These are phyloP conservation scores for Martes martes DNA, from an alignment of 2,113 vertebrate species.

Conservation along the genomic window DNA sequence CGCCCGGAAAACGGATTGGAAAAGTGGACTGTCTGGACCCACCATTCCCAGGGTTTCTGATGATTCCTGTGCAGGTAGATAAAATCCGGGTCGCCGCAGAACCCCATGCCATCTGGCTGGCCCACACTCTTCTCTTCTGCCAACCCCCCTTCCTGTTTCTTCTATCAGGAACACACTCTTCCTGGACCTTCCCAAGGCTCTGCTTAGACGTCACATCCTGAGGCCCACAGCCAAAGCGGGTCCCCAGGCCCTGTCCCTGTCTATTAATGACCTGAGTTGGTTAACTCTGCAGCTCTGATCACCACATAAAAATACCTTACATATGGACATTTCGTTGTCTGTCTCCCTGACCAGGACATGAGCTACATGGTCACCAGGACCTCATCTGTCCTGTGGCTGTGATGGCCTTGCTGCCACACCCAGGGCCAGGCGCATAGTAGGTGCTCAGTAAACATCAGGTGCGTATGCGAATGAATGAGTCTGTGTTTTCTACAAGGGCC, in stretches of 20 bases:
- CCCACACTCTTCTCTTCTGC: background rate
- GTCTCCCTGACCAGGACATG: background rate
- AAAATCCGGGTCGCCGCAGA: fast-evolving
- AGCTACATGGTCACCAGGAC: background rate
- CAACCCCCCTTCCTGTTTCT: background rate
- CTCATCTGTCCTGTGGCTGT: fast-evolving
- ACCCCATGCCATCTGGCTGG: fast-evolving
- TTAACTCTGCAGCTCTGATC: background rate
- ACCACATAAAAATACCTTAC: no score
- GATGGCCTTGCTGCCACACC: background rate
- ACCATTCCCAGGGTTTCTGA: no score
- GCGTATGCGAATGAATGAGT: fast-evolving
- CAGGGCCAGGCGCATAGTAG: background rate
- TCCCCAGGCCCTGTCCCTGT: background rate
- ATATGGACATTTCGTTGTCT: fast-evolving
- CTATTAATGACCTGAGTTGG: background rate
- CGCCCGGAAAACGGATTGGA: background rate
- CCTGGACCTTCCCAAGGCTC: background rate
- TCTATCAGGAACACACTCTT: background rate
- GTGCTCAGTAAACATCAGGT: background rate
- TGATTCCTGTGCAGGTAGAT: background rate
- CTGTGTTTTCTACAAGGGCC: background rate
- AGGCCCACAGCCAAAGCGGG: background rate
- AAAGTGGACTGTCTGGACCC: background rate
- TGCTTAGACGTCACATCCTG: background rate